Percentiles rank a stretch among this genome's conserved stretches.
Conservation (phyloP, 2,797 vertebrate species). For the Acrocephalus scirpaceus region DNA sequence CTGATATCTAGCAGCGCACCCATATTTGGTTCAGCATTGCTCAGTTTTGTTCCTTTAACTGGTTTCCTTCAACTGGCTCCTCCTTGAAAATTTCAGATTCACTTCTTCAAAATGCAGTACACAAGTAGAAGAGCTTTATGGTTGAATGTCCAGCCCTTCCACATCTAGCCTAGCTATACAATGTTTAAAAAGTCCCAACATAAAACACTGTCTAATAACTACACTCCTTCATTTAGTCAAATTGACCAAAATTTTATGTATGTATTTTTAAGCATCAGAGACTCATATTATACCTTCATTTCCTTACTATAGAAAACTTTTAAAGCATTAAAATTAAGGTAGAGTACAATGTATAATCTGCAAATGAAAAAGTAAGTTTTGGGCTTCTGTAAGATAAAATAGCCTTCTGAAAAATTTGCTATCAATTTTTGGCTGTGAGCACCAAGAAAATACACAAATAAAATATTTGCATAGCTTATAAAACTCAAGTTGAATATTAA, state of each 20-base stretch:
- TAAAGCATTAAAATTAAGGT: background rate
- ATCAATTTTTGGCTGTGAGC: constrained; percentile 61
- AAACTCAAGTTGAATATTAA: constrained; percentile 73
- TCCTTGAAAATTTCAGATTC: background rate
- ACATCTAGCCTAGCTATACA: background rate
- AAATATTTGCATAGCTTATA: constrained; percentile 75
- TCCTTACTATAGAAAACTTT: background rate
- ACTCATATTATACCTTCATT: background rate
- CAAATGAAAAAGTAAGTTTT: background rate
- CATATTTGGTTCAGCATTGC: background rate
- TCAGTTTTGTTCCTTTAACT: background rate
- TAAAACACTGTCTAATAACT: background rate
- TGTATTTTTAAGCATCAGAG: background rate
- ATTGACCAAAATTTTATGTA: background rate
- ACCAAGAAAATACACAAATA: constrained; percentile 71
- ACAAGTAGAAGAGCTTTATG: background rate
- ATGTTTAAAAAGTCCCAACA: background rate
- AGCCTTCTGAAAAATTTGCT: constrained; percentile 59
- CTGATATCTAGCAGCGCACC: fast-evolving
- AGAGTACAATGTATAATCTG: background rate
- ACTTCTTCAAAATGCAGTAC: background rate
- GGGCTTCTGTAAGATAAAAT: constrained; percentile 59
- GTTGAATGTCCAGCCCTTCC: background rate
- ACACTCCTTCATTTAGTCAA: background rate
- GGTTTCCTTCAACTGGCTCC: background rate